Evolutionary conservation across 2,113 vertebrate species (phyloP).

Genomic region (Catharus fuscescens): DNA sequence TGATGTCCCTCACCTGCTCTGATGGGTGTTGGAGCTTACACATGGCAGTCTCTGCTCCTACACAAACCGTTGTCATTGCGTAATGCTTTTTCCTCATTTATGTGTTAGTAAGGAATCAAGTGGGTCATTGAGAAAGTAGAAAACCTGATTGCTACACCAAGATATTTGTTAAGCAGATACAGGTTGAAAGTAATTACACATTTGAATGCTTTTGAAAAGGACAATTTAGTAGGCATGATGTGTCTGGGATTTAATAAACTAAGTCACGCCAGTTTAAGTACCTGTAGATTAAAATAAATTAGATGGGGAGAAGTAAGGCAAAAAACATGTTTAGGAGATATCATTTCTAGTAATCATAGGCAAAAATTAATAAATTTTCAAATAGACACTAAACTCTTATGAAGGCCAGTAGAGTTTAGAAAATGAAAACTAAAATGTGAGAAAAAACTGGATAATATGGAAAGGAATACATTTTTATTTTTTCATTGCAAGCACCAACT

Average conservation of each 20-base stretch:
- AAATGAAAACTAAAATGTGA: background rate
- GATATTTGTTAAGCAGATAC: background rate
- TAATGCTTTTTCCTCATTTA: background rate
- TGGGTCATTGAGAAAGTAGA: background rate
- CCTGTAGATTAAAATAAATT: background rate
- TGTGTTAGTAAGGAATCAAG: background rate
- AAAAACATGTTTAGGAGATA: background rate
- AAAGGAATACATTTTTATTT: background rate
- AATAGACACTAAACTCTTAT: background rate
- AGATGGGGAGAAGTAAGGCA: background rate
- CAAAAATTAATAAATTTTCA: background rate
- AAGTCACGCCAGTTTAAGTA: background rate
- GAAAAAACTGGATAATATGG: background rate
- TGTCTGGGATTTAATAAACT: background rate
- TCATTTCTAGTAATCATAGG: background rate
- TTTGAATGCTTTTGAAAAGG: background rate
- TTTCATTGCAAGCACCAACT: background rate
- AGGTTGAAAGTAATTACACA: background rate
- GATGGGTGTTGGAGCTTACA: background rate
- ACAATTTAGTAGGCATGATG: background rate
- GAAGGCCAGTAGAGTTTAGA: background rate
- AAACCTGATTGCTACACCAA: background rate
- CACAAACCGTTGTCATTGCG: background rate
- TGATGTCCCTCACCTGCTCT: background rate
- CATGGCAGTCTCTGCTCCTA: background rate